phyloP scores from a whole-genome alignment of 2,113 vertebrate species.

The Furnarius figulus region DNA sequence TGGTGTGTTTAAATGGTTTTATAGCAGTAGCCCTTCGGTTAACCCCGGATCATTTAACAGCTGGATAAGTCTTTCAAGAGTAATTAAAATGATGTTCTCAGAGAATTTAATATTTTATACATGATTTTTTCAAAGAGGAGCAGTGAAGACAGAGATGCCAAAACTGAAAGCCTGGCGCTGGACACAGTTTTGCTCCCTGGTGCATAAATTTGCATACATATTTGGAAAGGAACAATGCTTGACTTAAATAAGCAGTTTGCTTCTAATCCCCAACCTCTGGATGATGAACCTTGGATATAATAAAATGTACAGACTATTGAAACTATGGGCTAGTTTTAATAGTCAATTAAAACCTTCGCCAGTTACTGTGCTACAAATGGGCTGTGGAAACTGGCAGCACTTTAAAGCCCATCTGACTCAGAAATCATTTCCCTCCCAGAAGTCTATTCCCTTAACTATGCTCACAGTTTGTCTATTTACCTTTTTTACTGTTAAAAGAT shows the following conservation, averaged over 20 bases:
- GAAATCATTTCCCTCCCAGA: neutral
- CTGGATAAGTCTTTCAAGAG: constrained; percentile 42
- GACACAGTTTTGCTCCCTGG: neutral
- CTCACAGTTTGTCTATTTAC: neutral
- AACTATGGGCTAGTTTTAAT: neutral
- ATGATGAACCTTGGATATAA: neutral
- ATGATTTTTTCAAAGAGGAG: neutral
- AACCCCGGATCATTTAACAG: constrained; percentile 46
- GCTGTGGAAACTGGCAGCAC: neutral
- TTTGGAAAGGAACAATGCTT: constrained; percentile 32
- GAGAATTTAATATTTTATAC: constrained; percentile 44
- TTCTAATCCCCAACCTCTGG: neutral
- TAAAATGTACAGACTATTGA: neutral
- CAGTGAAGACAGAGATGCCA: constrained; percentile 26
- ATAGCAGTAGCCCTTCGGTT: neutral
- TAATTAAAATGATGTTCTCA: constrained; percentile 37
- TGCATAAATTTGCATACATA: constrained; percentile 39
- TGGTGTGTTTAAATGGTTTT: constrained; percentile 25
- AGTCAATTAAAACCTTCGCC: neutral
- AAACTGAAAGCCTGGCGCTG: constrained; percentile 34
- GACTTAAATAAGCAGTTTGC: constrained; percentile 24
- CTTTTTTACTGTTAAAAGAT: neutral
- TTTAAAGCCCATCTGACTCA: neutral
- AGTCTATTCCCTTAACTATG: neutral
- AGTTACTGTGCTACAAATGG: neutral